phyloP scores from a whole-genome alignment of 2,113 vertebrate genomes.

The Campylomormyrus numenius region DNA sequence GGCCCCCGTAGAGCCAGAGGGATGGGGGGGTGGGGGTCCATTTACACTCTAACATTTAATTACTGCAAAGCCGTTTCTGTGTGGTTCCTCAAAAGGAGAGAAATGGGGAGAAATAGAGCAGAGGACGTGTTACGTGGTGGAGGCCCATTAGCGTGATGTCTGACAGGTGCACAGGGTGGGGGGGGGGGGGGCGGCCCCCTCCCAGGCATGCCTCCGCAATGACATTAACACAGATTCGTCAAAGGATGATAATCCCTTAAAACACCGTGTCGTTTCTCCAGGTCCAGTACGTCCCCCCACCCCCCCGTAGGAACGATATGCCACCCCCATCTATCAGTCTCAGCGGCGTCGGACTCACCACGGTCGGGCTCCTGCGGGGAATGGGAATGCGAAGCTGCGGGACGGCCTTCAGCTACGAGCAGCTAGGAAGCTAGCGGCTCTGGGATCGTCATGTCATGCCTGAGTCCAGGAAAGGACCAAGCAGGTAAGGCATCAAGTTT shows the following conservation, averaged over 20 bases:
- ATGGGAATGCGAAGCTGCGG: not conserved
- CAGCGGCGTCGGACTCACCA: not conserved
- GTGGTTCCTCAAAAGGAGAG: not conserved
- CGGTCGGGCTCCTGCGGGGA: not conserved
- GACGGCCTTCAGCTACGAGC: not conserved
- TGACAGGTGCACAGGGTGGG: not conserved
- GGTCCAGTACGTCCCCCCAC: not conserved
- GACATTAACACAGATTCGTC: slow-evolving; percentile 10
- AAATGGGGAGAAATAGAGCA: not conserved
- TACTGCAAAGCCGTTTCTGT: not conserved
- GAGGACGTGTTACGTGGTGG: not conserved
- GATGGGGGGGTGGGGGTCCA: not conserved
- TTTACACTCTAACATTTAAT: not conserved
- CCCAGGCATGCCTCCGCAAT: not conserved
- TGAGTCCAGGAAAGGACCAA: not conserved
- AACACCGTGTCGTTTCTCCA: not conserved
- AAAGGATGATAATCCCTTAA: not conserved
- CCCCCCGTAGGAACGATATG: not conserved
- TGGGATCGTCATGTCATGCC: not conserved
- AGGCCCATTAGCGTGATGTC: not conserved
- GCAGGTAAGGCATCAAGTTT: not conserved
- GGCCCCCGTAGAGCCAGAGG: not conserved
- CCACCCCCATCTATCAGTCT: not conserved
- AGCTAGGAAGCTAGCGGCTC: not conserved
- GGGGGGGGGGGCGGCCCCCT: not conserved